These are phyloP conservation scores for Alaudala cheleensis DNA, from an alignment of 2,113 vertebrate species.

Conservation along the genomic window DNA sequence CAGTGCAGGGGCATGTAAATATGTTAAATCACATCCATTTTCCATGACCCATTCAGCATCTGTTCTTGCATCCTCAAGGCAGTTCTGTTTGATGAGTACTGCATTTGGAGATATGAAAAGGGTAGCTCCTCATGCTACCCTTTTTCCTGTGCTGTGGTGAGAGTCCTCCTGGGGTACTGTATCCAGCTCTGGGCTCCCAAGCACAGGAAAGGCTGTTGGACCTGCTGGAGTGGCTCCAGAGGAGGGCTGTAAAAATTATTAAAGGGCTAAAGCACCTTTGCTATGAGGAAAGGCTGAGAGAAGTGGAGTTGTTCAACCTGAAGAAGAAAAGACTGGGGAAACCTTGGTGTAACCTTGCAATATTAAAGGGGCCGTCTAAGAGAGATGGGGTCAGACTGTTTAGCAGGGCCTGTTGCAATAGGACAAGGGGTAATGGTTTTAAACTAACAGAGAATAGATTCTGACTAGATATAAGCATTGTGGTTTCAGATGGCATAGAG, in stretches of 20 bases:
- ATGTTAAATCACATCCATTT: not conserved
- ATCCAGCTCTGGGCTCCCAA: not conserved
- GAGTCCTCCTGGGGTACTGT: not conserved
- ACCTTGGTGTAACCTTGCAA: not conserved
- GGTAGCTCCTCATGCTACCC: not conserved
- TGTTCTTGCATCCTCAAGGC: not conserved
- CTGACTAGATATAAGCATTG: accelerated
- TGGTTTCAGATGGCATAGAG: not conserved
- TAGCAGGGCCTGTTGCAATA: not conserved
- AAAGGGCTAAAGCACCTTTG: not conserved
- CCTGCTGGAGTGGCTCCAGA: not conserved
- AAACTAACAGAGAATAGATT: not conserved
- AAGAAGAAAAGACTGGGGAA: not conserved
- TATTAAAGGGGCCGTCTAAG: not conserved
- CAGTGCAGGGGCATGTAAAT: not conserved
- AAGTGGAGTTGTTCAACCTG: not conserved
- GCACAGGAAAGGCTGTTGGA: not conserved
- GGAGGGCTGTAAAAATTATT: not conserved
- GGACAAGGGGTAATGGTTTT: not conserved
- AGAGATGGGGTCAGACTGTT: not conserved
- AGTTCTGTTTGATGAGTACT: not conserved
- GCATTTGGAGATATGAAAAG: not conserved
- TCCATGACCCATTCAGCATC: not conserved
- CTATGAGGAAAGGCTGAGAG: not conserved
- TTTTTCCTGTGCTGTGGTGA: not conserved